Evolutionary conservation across 2,797 vertebrate species (phyloP).

Genomic region (Jordanella pulchra): DNA sequence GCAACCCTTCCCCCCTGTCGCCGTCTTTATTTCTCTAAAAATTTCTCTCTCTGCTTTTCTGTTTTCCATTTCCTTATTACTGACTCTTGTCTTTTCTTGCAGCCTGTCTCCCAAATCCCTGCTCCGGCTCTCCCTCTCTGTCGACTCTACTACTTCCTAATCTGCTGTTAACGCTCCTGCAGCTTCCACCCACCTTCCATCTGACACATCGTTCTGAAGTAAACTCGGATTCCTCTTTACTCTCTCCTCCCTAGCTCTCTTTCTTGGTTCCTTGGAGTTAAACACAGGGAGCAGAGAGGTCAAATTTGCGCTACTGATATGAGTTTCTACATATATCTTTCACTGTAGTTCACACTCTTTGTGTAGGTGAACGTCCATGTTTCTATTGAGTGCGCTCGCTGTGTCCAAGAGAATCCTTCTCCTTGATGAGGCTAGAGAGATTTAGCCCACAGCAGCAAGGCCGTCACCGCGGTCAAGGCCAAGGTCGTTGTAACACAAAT

Average conservation of each 20-base stretch:
- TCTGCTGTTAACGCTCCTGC: conserved; percentile 39
- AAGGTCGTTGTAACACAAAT: conserved; percentile 71
- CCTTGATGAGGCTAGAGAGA: conserved; percentile 65
- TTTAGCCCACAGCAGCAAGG: conserved; percentile 63
- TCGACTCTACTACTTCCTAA: conserved; percentile 48
- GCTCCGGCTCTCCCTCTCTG: conserved; percentile 26
- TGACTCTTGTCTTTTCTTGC: conserved; percentile 12
- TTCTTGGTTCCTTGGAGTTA: conserved; percentile 39
- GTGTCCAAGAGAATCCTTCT: conserved; percentile 19
- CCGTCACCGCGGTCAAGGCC: conserved; percentile 72
- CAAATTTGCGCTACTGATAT: conserved; percentile 63
- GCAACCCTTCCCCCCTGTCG: conserved; percentile 6
- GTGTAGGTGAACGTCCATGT: conserved; percentile 32
- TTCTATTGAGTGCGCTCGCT: conserved; percentile 18
- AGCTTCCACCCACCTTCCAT: conserved; percentile 39
- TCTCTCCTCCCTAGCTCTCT: conserved; percentile 35
- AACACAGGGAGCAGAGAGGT: conserved; percentile 62
- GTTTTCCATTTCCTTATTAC: conserved; percentile 35
- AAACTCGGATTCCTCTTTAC: conserved; percentile 26
- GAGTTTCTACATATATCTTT: conserved; percentile 31
- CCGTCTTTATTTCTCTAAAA: neutral
- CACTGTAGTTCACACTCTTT: conserved; percentile 43
- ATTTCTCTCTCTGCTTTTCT: conserved; percentile 10
- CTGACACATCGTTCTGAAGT: conserved; percentile 40
- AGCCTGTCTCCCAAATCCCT: conserved; percentile 30